Conservation (phyloP, 1,140 invertebrate genomes). For the Aphis craccivora region DNA sequence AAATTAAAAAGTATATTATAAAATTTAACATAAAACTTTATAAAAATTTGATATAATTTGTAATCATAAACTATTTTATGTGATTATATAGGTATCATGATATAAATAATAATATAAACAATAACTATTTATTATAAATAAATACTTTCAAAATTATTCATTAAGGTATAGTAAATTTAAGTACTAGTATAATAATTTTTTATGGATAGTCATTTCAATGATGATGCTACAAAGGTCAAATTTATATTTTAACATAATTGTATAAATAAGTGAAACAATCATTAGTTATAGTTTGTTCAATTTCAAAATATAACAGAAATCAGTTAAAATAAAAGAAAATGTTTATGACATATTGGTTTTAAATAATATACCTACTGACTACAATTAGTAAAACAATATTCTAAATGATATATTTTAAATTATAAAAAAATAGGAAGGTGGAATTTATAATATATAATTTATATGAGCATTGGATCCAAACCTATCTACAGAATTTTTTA, state of each 20-base stretch:
- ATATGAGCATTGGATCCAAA: background rate
- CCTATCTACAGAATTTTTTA: background rate
- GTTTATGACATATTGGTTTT: background rate
- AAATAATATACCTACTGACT: background rate
- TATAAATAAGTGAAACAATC: background rate
- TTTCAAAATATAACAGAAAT: background rate
- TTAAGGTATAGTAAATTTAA: background rate
- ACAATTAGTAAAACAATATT: too few relatives aligned
- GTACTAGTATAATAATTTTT: background rate
- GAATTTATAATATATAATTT: too few relatives aligned
- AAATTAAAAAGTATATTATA: background rate
- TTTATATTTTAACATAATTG: background rate
- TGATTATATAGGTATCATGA: background rate
- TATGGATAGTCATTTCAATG: background rate
- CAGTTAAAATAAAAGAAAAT: background rate
- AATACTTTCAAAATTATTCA: background rate
- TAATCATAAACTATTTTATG: background rate
- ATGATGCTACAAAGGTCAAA: background rate
- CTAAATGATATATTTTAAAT: too few relatives aligned
- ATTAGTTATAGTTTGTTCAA: background rate
- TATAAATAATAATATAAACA: background rate
- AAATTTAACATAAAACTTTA: background rate
- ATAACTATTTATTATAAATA: background rate
- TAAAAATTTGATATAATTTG: background rate
- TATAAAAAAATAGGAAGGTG: too few relatives aligned